Evolutionary conservation across 2,888 invertebrate species (phyloP), one percentile per base, ranked within the genome.

Genomic region (Eristalinus aeneus): DNA sequence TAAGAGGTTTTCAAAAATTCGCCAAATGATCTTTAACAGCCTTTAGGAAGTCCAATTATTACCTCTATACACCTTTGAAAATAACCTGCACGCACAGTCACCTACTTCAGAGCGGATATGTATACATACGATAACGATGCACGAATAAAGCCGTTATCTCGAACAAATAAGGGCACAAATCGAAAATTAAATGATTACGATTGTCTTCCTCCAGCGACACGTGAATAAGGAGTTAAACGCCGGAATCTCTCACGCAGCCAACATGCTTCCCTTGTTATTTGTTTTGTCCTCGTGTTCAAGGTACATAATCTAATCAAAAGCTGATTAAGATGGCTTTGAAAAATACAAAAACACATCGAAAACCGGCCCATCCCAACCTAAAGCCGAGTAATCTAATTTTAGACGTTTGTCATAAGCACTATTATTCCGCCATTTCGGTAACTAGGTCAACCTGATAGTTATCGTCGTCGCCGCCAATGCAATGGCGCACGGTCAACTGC

Each of bases 401-500:
- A n/a, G 4, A 61, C 60, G 27, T 31, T 6, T 12, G 1, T 23
- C 31, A 53, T 22, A 64, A 22, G 60, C 11, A 54, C 27, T 53
- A n/a, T 6, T 8, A 5, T 72, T 73, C 36, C 23, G 60, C 36
- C 60, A 72, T 22, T 60, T 64, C 12, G 46, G 54, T 32, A 71
- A 64, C 27, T 78, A 20, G 72, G 72, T 67, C 79, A 72, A 65
- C 60, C 53, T 20, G 23, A 79, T 23, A 46, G 11, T 72, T 71
- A 71, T 65, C 39, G 22, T 31, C 73, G 10, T 3, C 27, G 27
- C 5, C 31, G 16, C 27, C 22, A 16, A 31, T 68, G 53, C 22
- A 56, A 71, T 64, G 63, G 68, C 63, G 63, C 36, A 76, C 68
- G 6, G 16, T 11, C n/a, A 54, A 12, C 61, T 34, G 34, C 16